phyloP scores from a whole-genome alignment of 2,113 vertebrate genomes.

The Cranoglanis bouderius region DNA sequence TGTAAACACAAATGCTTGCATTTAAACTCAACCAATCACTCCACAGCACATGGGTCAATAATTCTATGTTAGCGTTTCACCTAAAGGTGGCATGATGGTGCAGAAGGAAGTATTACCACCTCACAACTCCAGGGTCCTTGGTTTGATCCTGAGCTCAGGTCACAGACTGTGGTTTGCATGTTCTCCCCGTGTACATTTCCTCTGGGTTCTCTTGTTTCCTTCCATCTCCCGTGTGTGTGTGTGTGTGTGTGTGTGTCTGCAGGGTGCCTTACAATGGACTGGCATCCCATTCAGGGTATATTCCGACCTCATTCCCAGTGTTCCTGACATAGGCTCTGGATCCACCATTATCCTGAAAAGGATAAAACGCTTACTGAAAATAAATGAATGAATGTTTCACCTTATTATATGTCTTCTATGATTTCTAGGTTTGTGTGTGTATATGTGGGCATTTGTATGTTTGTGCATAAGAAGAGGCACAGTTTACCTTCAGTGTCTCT shows the following conservation, averaged over 20 bases:
- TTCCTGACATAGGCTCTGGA: too few relatives aligned
- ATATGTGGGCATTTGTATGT: neutral
- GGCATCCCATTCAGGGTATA: neutral
- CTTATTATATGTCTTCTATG: too few relatives aligned
- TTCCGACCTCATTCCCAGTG: too few relatives aligned
- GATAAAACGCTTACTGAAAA: too few relatives aligned
- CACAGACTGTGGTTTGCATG: neutral
- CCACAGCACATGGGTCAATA: neutral
- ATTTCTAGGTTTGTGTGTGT: neutral
- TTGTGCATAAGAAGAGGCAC: slow-evolving; percentile 45
- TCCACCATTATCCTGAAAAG: too few relatives aligned
- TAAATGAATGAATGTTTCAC: neutral
- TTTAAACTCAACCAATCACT: too few relatives aligned
- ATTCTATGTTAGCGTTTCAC: neutral
- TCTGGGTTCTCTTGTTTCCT: too few relatives aligned
- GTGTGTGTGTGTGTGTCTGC: neutral
- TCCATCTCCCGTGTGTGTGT: too few relatives aligned
- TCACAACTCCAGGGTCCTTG: neutral
- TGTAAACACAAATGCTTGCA: too few relatives aligned
- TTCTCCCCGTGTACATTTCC: neutral
- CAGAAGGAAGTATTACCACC: too few relatives aligned
- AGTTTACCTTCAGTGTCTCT: neutral
- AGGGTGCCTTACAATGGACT: neutral
- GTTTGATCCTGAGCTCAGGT: neutral
- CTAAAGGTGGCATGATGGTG: neutral